Conservation (phyloP, 2,113 vertebrate species). For the Meleagris gallopavo region DNA sequence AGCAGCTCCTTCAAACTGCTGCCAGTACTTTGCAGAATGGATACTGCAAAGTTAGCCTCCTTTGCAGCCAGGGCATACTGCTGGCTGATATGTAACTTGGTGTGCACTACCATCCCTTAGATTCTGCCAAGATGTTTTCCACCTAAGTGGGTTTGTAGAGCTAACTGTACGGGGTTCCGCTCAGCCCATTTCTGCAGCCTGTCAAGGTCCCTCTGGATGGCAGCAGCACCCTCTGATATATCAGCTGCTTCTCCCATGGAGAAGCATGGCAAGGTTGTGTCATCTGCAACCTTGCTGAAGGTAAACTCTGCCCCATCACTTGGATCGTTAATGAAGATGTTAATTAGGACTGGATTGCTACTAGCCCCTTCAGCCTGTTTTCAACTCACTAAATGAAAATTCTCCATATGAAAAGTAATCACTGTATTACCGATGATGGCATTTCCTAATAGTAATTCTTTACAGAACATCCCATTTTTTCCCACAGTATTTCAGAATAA, state of each 20-base stretch:
- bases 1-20: background rate
- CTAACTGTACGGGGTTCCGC: no score
- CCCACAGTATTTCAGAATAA: background rate
- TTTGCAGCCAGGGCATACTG: background rate
- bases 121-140: background rate
- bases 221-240: no score
- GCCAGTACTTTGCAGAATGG: background rate
- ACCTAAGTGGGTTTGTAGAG: background rate
- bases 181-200: no score
- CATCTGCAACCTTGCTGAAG: no score
- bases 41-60: no score
- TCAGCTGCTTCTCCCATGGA: no score
- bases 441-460: background rate
- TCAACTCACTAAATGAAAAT: background rate
- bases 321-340: background rate
- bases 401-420: background rate
- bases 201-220: no score
- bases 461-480: background rate
- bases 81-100: background rate
- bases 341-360: background rate
- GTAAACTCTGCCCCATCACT: no score
- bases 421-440: background rate
- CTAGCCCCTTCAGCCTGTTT: background rate
- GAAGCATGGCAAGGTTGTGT: no score
- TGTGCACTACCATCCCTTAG: fast-evolving